Evolutionary conservation across 2,888 invertebrate species (phyloP), one percentile per base, ranked within the genome.

Genomic region (Gymnosoma rotundatum): DNA sequence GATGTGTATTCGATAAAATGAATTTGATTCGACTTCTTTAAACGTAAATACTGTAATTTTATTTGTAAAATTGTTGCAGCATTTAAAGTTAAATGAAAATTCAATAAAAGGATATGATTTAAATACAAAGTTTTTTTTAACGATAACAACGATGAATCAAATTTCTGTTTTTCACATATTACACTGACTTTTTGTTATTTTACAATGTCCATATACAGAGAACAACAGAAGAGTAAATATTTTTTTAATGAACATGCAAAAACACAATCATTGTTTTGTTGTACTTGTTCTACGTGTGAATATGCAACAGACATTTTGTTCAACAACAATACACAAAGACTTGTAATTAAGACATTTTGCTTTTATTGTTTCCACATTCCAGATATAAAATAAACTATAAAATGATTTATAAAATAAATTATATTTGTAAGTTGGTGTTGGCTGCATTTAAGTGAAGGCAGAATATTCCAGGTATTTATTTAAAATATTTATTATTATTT

Each of bases 11-110:
- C n/a, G n/a, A 7, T 50, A 50, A 50, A 50, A n/a, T 50, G 0
- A 50, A n/a, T 18, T 50, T 5, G 50, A 50, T 50, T 18, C n/a
- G 12, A 50, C 18, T 50, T 18, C 50, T 50, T 5, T 50, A 18
- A 0, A 5, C 50, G 9, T 45, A 50, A 18, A 32, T 18, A 2
- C 14, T 66, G 12, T 69, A n/a, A 42, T 69, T 54, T 69, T 69
- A 42, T n/a, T 12, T 21, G 25, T 45, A 45, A 42, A 69, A 69
- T 18, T 69, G 56, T 69, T 56, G n/a, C 25, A 45, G n/a, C 18
- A 25, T 69, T 56, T 69, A 45, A 58, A 25, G 56, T 69, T 45
- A 69, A 69, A 45, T 69, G 67, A 38, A 50, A 50, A 50, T 5
- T 50, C 2, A 50, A 50, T 12, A 52, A 67, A 36, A 67, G 9